Conservation (phyloP, 2,797 vertebrate species). For the Cossypha dichroa region DNA sequence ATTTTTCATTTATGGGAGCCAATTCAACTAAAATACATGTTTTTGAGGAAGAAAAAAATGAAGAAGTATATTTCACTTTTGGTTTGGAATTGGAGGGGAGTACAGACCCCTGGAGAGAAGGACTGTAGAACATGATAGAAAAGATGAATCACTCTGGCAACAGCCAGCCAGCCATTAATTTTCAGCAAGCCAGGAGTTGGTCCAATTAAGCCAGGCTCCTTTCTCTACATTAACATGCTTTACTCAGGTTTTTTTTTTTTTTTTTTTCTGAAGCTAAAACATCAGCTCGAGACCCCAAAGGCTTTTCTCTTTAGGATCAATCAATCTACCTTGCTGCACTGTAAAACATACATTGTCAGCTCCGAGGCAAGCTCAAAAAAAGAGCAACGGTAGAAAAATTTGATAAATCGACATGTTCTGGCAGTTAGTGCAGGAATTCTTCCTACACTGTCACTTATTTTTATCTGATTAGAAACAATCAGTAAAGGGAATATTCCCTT, state of each 20-base stretch:
- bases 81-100: slow-evolving; percentile 63
- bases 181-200: slow-evolving; percentile 60
- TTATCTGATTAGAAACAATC: slow-evolving; percentile 59
- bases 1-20: slow-evolving; percentile 55
- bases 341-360: slow-evolving; percentile 64
- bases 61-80: slow-evolving; percentile 22
- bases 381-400: slow-evolving; percentile 55
- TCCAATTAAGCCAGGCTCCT: slow-evolving; percentile 61
- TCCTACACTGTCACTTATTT: slow-evolving; percentile 64
- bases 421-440: slow-evolving; percentile 40
- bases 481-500: slow-evolving; percentile 22
- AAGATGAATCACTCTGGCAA: slow-evolving; percentile 68
- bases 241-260: slow-evolving; percentile 25
- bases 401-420: slow-evolving; percentile 63
- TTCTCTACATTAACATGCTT: slow-evolving; percentile 65
- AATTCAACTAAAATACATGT: slow-evolving; percentile 52
- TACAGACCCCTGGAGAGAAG: slow-evolving; percentile 64
- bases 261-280: slow-evolving; percentile 37
- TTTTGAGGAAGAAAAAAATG: slow-evolving; percentile 40
- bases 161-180: slow-evolving; percentile 67
- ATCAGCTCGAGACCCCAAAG: slow-evolving; percentile 58
- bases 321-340: slow-evolving; percentile 64
- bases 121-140: slow-evolving; percentile 52
- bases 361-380: slow-evolving; percentile 40
- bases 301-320: slow-evolving; percentile 68